Percentiles rank a stretch among this genome's conserved stretches.
These are phyloP conservation scores for Pipistrellus nathusii DNA, from an alignment of 2,797 vertebrate species.

Conservation along the genomic window DNA sequence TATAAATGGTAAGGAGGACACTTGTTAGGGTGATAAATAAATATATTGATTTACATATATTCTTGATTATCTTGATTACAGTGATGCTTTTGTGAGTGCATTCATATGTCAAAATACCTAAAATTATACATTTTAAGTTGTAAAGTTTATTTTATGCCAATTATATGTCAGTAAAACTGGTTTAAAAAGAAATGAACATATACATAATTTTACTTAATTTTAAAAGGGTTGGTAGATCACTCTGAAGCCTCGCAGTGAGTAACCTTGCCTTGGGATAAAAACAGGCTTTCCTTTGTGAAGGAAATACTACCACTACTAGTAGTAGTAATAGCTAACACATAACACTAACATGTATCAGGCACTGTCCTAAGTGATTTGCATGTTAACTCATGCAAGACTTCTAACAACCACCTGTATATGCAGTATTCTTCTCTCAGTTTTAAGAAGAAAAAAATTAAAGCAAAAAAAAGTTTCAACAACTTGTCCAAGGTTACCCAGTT, in stretches of 20 bases:
- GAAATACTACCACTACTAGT: background rate
- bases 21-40: background rate
- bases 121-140: background rate
- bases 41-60: background rate
- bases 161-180: conserved; percentile 8
- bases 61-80: background rate
- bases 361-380: background rate
- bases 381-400: background rate
- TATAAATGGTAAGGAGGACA: background rate
- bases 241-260: background rate
- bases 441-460: background rate
- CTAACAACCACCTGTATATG: background rate
- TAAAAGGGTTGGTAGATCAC: background rate
- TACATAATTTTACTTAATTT: conserved; percentile 31
- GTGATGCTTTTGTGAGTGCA: background rate
- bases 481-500: background rate
- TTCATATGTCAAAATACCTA: background rate
- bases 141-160: background rate
- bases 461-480: background rate
- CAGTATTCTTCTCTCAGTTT: background rate
- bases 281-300: conserved; percentile 15
- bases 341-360: background rate
- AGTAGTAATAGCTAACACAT: background rate
- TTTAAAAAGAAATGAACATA: background rate
- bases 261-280: background rate